Conservation (phyloP, 2,888 invertebrate species). For the Drosophila flavopinicola region DNA sequence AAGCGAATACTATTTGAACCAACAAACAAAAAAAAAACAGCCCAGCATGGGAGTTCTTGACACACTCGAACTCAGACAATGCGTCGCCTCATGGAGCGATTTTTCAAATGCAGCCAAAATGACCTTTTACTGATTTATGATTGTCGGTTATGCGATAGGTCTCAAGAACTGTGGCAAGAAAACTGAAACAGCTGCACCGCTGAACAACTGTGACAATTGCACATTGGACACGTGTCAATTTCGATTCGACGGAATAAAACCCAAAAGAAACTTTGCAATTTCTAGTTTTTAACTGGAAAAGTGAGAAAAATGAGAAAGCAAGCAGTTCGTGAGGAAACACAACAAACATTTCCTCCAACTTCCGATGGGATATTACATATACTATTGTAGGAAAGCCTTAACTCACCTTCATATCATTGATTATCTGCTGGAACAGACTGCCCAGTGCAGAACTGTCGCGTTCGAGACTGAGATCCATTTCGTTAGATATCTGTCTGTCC, state of each 20-base stretch:
- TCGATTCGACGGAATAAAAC: conserved; percentile 15
- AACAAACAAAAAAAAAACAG: too few species aligned
- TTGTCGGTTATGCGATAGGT: conserved; percentile 23
- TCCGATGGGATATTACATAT: conserved; percentile 4
- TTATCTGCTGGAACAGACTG: conserved; percentile 96
- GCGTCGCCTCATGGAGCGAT: conserved; percentile 3
- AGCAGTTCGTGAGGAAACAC: conserved; percentile 41
- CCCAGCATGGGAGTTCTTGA: conserved; percentile 63
- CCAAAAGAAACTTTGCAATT: conserved; percentile 40
- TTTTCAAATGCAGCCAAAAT: conserved; percentile 11
- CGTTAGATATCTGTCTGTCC: conserved; percentile 17
- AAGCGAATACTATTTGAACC: conserved; percentile 23
- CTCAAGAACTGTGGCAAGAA: conserved; percentile 7
- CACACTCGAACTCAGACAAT: conserved; percentile 47
- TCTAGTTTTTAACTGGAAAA: conserved; percentile 21
- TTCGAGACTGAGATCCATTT: conserved; percentile 84
- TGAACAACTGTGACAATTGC: conserved; percentile 20
- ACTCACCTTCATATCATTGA: conserved; percentile 98
- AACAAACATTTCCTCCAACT: conserved; percentile 19
- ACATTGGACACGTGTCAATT: conserved; percentile 41
- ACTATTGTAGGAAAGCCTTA: neutral
- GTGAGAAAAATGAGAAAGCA: conserved; percentile 11
- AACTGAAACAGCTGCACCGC: too few species aligned
- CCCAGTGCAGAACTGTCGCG: conserved; percentile 95
- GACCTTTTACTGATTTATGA: conserved; percentile 31